These are phyloP conservation scores for Drosophila setosimentum DNA, from an alignment of 2,888 invertebrate genomes.

Conservation along the genomic window DNA sequence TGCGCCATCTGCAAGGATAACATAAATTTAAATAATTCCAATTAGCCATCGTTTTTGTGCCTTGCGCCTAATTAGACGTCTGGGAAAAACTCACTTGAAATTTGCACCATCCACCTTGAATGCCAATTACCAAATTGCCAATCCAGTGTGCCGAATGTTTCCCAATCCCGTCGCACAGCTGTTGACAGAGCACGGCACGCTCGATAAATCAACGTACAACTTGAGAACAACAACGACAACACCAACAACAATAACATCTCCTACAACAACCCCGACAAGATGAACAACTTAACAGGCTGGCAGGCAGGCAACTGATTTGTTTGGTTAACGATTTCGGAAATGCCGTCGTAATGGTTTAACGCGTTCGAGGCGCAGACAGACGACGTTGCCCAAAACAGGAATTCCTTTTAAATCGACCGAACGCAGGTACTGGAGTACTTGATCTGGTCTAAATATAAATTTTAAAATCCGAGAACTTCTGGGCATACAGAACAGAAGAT, in stretches of 20 bases:
- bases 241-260: slow-evolving; percentile 27
- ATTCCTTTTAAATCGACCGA: slow-evolving; percentile 31
- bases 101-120: slow-evolving; percentile 29
- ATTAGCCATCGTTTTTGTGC: slow-evolving; percentile 55
- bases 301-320: slow-evolving; percentile 56
- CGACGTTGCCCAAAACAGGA: slow-evolving; percentile 12
- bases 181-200: slow-evolving; percentile 47
- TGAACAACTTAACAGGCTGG: slow-evolving; percentile 5
- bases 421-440: slow-evolving; percentile 33
- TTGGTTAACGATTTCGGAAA: slow-evolving; percentile 57
- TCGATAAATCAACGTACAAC: slow-evolving; percentile 64
- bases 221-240: slow-evolving; percentile 31
- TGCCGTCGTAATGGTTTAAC: slow-evolving; percentile 66
- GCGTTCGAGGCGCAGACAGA: slow-evolving; percentile 28
- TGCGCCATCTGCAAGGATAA: not conserved
- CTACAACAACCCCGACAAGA: slow-evolving; percentile 27
- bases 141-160: slow-evolving; percentile 25
- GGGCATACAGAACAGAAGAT: slow-evolving; percentile 38
- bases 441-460: slow-evolving; percentile 30
- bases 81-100: slow-evolving; percentile 35
- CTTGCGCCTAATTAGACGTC: slow-evolving; percentile 51
- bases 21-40: slow-evolving; percentile 44
- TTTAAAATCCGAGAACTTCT: slow-evolving; percentile 4
- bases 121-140: slow-evolving; percentile 29
- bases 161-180: slow-evolving; percentile 46